These are phyloP conservation scores for Ariolimax columbianus DNA, from an alignment of 2,888 invertebrate species.

Conservation along the genomic window DNA sequence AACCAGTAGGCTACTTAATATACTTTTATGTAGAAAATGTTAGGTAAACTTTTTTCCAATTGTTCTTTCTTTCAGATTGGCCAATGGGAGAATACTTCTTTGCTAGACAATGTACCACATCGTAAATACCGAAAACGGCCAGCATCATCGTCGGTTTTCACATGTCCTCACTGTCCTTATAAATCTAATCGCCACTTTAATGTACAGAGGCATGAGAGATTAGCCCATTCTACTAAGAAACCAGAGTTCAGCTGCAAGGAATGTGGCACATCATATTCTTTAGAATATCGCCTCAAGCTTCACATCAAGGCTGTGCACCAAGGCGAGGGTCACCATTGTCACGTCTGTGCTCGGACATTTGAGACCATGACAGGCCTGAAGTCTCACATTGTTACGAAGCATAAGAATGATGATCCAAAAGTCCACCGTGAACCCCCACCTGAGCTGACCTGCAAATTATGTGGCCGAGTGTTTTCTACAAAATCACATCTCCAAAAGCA, in stretches of 20 bases:
- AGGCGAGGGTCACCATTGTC: slow-evolving; percentile 51
- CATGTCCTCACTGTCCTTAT: slow-evolving; percentile 50
- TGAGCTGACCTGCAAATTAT: slow-evolving; percentile 50
- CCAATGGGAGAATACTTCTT: slow-evolving; percentile 20
- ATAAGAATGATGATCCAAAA: slow-evolving; percentile 49
- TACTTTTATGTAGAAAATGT: neutral
- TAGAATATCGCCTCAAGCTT: slow-evolving; percentile 50
- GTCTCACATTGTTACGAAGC: slow-evolving; percentile 51
- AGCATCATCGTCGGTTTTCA: slow-evolving; percentile 46
- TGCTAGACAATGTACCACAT: slow-evolving; percentile 28
- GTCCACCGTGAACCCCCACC: slow-evolving; percentile 41
- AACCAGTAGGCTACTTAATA: neutral
- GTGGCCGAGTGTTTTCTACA: slow-evolving; percentile 47
- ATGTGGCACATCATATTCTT: slow-evolving; percentile 51
- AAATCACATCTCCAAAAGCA: slow-evolving; percentile 51
- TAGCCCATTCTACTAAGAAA: slow-evolving; percentile 51
- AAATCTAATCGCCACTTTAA: slow-evolving; percentile 52
- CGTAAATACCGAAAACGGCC: slow-evolving; percentile 46
- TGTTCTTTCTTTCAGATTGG: slow-evolving; percentile 32
- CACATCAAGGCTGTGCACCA: slow-evolving; percentile 52
- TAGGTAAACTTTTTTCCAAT: neutral
- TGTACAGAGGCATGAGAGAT: slow-evolving; percentile 50
- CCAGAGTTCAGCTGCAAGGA: slow-evolving; percentile 53
- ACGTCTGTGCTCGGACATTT: slow-evolving; percentile 47
- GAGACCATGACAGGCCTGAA: slow-evolving; percentile 53